phyloP scores from a whole-genome alignment of 1,140 invertebrate genomes.

The Apis mellifera region DNA sequence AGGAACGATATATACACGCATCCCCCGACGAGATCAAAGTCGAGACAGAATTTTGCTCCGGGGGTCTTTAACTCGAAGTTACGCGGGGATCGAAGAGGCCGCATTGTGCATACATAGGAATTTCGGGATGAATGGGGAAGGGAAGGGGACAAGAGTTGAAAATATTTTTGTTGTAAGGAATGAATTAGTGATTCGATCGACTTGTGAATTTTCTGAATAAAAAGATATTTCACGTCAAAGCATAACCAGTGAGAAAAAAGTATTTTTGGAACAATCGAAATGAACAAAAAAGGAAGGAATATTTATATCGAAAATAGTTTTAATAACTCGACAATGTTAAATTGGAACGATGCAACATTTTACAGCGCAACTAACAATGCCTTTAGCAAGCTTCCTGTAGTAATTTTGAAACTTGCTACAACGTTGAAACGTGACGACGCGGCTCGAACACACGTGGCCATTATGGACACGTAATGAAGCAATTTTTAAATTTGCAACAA shows the following conservation, averaged over 20 bases:
- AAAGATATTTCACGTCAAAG: too few relatives aligned
- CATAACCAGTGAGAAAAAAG: too few relatives aligned
- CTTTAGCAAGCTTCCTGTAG: not conserved
- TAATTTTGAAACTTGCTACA: not conserved
- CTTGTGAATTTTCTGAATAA: too few relatives aligned
- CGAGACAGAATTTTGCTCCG: constrained; percentile 62
- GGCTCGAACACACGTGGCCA: too few relatives aligned
- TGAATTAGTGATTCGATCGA: too few relatives aligned
- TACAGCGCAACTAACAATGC: too few relatives aligned
- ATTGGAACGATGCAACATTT: too few relatives aligned
- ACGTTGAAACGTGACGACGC: not conserved
- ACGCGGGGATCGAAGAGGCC: constrained; percentile 48
- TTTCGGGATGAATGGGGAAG: constrained; percentile 15
- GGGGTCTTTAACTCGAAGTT: constrained; percentile 65
- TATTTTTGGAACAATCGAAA: too few relatives aligned
- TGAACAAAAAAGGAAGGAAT: too few relatives aligned
- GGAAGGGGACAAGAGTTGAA: too few relatives aligned
- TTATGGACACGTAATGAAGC: not conserved
- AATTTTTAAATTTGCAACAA: not conserved
- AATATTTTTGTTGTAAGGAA: too few relatives aligned
- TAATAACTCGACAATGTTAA: not conserved
- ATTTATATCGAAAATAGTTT: not conserved
- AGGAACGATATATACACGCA: constrained; percentile 29
- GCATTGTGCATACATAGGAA: constrained; percentile 1
- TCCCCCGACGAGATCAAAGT: constrained; percentile 57